Evolutionary conservation across 1,140 invertebrate genomes (phyloP).

Genomic region (Ceratosolen solmsi): DNA sequence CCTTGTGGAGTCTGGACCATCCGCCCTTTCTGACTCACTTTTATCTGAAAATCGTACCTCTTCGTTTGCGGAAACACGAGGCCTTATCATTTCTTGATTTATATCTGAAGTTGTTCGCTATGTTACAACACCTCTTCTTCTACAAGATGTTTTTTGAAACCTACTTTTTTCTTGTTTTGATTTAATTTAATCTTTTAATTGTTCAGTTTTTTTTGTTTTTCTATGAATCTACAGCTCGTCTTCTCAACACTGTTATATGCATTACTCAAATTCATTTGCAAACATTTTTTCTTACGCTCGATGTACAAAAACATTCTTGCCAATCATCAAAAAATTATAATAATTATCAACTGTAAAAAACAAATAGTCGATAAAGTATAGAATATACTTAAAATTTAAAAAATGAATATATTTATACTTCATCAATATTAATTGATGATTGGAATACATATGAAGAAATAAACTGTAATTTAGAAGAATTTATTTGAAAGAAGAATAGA

Average conservation of each 20-base stretch:
- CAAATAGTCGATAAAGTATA: no score
- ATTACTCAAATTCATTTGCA: not conserved
- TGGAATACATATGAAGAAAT: no score
- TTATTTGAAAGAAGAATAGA: no score
- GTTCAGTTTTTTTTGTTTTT: not conserved
- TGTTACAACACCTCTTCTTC: not conserved
- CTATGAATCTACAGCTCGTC: not conserved
- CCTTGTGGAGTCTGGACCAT: not conserved
- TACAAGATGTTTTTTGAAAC: not conserved
- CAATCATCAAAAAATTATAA: no score
- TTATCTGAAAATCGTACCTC: constrained; percentile 28
- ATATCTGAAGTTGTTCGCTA: not conserved
- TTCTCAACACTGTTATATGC: not conserved
- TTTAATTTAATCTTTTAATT: not conserved
- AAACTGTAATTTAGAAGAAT: no score
- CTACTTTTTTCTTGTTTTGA: not conserved
- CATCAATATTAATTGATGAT: no score
- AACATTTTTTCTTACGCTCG: not conserved
- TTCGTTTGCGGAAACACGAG: not conserved
- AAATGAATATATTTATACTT: no score
- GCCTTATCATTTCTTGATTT: constrained; percentile 38
- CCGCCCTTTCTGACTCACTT: constrained; percentile 18
- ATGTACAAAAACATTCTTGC: no score
- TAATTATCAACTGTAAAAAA: no score
- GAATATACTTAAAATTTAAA: no score